Evolutionary conservation across 53 echinoderm and acorn worm species (phyloP), one percentile per base, ranked within the genome.

Genomic region (Echinarachnius parma): DNA sequence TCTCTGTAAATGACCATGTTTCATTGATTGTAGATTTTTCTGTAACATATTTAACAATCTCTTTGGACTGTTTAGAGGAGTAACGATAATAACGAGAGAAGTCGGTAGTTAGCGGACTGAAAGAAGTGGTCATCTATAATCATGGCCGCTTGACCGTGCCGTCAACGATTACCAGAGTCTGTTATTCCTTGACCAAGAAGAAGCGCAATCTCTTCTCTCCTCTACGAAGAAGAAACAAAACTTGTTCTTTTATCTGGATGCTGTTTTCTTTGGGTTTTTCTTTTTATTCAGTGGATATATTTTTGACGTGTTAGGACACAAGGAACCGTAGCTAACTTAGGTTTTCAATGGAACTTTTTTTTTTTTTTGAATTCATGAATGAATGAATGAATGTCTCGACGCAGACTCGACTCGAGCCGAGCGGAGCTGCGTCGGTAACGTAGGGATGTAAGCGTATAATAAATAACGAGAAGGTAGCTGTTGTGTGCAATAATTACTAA

Each of bases 401-500:
- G 3, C 26, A 34, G 25, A 48, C 14, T 50, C 52, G 20, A 50
- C 20, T 5, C 9, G 19, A 50, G 19, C 13, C 13, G 13, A 19
- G 9, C 4, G 19, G 19, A 16, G 5, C 9, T 50, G 13, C 9
- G 28, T 28, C 2, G 26, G 26, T 23, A 48, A 7, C 27, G 53
- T 69, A 69, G 34, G 54, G 53, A 16, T 66, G 32, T 31, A 49
- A 53, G 54, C 36, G 34, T 69, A 14, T 53, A 34, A 69, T 13
- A 34, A 31, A 26, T 31, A 53, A 14, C 4, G 47, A 21, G 16
- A 66, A 23, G 53, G 70, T 69, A 69, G 70, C 31, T 69, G 52
- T 69, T 69, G 70, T 69, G 70, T 69, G 70, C 70, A 69, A 69
- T 69, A 69, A 69, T 69, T 69, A 53, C 34, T 50, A 69, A 53